phyloP scores from a whole-genome alignment of 1,140 invertebrate genomes.

The Dermatophagoides farinae region DNA sequence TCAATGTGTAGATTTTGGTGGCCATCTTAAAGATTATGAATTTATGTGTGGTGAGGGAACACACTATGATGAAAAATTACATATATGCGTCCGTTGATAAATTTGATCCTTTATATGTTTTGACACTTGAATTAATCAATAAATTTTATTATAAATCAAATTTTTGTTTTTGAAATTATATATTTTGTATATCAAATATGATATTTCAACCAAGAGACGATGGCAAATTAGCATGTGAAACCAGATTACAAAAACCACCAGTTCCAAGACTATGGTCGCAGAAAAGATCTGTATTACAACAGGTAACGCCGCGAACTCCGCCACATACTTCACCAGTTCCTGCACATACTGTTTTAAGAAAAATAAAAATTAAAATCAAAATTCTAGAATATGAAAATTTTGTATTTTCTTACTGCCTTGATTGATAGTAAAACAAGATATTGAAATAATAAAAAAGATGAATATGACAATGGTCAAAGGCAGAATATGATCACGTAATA shows the following conservation, averaged over 20 bases:
- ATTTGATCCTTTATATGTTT: slow-evolving; percentile 16
- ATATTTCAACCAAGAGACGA: not conserved
- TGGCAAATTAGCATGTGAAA: not conserved
- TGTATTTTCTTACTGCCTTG: not conserved
- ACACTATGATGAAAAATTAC: slow-evolving; percentile 6
- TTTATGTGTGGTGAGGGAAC: slow-evolving; percentile 14
- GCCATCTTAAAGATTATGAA: slow-evolving; percentile 7
- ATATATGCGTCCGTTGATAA: slow-evolving; percentile 8
- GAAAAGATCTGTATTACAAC: not conserved
- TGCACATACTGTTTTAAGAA: not conserved
- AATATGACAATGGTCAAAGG: not conserved
- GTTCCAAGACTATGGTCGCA: not conserved
- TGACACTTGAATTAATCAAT: slow-evolving; percentile 18
- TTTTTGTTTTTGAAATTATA: not conserved
- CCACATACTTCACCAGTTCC: not conserved
- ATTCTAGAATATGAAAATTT: not conserved
- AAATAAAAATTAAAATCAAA: not conserved
- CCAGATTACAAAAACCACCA: not conserved
- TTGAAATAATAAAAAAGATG: not conserved
- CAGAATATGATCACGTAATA: no score
- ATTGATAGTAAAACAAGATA: not conserved
- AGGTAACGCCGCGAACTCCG: not conserved
- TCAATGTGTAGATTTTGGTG: slow-evolving; percentile 9
- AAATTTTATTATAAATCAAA: not conserved
- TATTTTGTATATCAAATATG: not conserved